Base-by-base conservation (phyloP, 2,113 vertebrate genomes). In the Gnathonemus longibarbis region DNA sequence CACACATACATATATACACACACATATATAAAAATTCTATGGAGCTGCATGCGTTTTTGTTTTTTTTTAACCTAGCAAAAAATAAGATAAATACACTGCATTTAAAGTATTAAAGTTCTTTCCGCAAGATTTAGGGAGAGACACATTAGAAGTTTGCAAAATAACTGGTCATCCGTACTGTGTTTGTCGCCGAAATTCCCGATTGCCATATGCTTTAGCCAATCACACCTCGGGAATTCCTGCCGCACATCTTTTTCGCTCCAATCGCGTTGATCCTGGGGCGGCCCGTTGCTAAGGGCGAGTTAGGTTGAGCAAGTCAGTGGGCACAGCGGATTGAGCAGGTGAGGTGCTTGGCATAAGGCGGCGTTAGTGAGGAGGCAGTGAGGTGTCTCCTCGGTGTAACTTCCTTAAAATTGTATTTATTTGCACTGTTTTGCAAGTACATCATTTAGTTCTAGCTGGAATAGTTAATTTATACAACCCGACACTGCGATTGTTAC, bases 271-370 rank as follows among this genome's bases (percentile, higher is more conserved):
- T 74, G 42, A 45, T 48, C 74, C 53, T 88, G 88, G 85, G 95
- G 95, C 94, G 95, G 95, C 89, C 93, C 95, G 96, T 96, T 95
- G 95, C 95, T 94, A 96, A 92, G 96, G 95, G 93, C 92, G 94
- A 95, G 95, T 95, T 95, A 93, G 95, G 93, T 95, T 95, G 95
- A 94, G 92, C 86, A 88, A 91, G 92, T 74, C 90, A 17, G 85
- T 80, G 89, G 92, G 92, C 48, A 94, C 91, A 24, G 92, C 35
- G 74, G 24, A 56, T n/a, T 74, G 45, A 42, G 88, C 93, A 93
- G 92, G 92, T 92, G 94, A 94, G 89, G 53, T 84, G 52, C 10
- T 56, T 19, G 80, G 46, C 58, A 15, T 87, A 50, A 45, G 84
- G 24, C 62, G 35, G 86, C 48, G 39, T 24, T 45, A 84, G 50